Evolutionary conservation across 2,888 invertebrate species (phyloP), one percentile per base, ranked within the genome.

Genomic region (Hetaerina titia): DNA sequence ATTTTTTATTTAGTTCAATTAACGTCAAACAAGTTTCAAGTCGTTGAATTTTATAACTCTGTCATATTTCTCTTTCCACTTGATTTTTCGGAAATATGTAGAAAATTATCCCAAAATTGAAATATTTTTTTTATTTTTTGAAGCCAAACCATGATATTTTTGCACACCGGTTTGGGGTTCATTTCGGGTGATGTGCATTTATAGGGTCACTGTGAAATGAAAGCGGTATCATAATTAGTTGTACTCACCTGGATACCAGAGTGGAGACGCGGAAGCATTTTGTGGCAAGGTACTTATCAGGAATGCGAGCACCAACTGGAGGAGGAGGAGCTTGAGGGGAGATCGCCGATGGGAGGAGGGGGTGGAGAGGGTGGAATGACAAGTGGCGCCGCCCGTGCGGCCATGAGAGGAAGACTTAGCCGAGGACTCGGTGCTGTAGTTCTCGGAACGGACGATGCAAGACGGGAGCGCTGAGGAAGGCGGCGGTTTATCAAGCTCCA

Each of bases 401-500:
- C 69, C 56, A 56, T 45, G 92, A 60, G 56, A 69, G 64, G 31
- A 69, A 69, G 92, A 45, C 11, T 45, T 56, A 69, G 31, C 69
- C 56, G 92, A 56, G 45, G 92, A 57, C 2, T 74, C 56, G 22
- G 56, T 69, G 56, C 56, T 69, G 92, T 69, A 57, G 92, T 92
- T 92, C 92, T 56, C 92, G 57, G 69, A 74, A 57, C 92, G 92
- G 69, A 92, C 92, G 92, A 69, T 74, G 69, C 92, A 92, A 1
- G 92, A 92, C 57, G 64, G 92, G 4, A 69, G 92, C 92, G 92
- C 92, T 92, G 92, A 69, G 2, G 69, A 92, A 92, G 92, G 92
- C 25, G 92, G 92, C 69, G 92, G 92, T 57, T 92, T 92, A 69
- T 92, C 92, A 22, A 92, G 56, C 56, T 92, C 92, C 92, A 92